Percentiles rank a stretch among this genome's conserved stretches.
phyloP scores from a whole-genome alignment of 2,888 invertebrate genomes.

The Drosophila subquinaria region DNA sequence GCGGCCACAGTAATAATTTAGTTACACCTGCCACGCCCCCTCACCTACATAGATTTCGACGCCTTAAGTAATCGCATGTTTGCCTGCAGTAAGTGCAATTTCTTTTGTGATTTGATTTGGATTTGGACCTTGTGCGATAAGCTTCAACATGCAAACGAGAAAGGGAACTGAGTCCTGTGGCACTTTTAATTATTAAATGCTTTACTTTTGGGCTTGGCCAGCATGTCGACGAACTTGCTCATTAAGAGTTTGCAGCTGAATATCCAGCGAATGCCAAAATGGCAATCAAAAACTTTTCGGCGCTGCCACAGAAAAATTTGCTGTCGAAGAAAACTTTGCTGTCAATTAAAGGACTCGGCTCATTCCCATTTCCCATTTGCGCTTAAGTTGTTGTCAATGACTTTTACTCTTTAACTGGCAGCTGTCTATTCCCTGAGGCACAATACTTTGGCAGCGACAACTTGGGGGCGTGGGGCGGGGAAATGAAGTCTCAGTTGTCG shows the following conservation, averaged over 20 bases:
- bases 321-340: slow-evolving; percentile 39
- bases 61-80: slow-evolving; percentile 65
- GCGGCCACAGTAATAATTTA: slow-evolving; percentile 22
- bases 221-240: slow-evolving; percentile 58
- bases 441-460: slow-evolving; percentile 18
- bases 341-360: slow-evolving; percentile 47
- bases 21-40: slow-evolving; percentile 35
- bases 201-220: slow-evolving; percentile 24
- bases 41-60: background rate
- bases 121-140: slow-evolving; percentile 51
- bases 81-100: slow-evolving; percentile 73
- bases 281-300: slow-evolving; percentile 54
- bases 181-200: slow-evolving; percentile 69
- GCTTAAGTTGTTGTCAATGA: slow-evolving; percentile 65
- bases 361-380: background rate
- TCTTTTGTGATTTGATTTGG: slow-evolving; percentile 33
- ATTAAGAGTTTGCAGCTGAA: slow-evolving; percentile 50
- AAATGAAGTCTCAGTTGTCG: slow-evolving; percentile 8
- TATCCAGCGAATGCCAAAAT: slow-evolving; percentile 6
- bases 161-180: slow-evolving; percentile 19
- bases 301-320: slow-evolving; percentile 27
- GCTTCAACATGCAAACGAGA: slow-evolving; percentile 64
- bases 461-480: background rate
- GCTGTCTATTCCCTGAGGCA: slow-evolving; percentile 60
- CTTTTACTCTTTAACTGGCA: slow-evolving; percentile 79